phyloP scores from a whole-genome alignment of 2,888 invertebrate species.

The Leptinotarsa haldemani region DNA sequence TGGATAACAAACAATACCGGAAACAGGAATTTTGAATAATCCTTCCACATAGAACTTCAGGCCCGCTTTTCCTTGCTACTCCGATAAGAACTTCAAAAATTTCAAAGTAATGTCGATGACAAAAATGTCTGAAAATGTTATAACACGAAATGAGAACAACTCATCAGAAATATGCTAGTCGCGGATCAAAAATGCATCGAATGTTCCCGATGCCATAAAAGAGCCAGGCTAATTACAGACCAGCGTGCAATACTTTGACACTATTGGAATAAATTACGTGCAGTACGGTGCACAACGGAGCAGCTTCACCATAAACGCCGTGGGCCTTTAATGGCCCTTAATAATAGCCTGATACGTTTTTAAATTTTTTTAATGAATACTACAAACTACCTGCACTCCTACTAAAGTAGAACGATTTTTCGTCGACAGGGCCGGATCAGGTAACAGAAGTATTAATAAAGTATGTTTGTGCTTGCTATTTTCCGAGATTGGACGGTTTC shows the following conservation, averaged over 20 bases:
- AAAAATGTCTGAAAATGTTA: not conserved
- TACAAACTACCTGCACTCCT: slow-evolving; percentile 21
- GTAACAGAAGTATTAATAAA: no score
- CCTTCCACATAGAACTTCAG: no score
- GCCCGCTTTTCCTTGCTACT: no score
- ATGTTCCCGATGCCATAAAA: slow-evolving; percentile 13
- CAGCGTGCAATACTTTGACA: slow-evolving; percentile 24
- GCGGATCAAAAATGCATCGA: slow-evolving; percentile 20
- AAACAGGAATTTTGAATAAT: no score
- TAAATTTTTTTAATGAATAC: slow-evolving; percentile 12
- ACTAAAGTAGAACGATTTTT: slow-evolving; percentile 15
- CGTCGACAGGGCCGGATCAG: not conserved
- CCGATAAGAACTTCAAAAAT: no score
- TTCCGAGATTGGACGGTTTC: no score
- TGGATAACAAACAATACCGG: no score
- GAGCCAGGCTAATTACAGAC: slow-evolving; percentile 15
- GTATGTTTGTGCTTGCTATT: no score
- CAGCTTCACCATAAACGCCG: slow-evolving; percentile 1
- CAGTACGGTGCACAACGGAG: slow-evolving; percentile 5
- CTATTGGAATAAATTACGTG: slow-evolving; percentile 24
- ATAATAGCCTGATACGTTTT: slow-evolving; percentile 16
- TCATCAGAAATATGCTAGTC: slow-evolving; percentile 18
- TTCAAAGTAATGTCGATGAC: not conserved
- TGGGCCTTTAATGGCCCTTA: slow-evolving; percentile 17
- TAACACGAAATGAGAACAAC: slow-evolving; percentile 2